Evolutionary conservation across 2,797 vertebrate species (phyloP).

Genomic region (Selene dorsalis): DNA sequence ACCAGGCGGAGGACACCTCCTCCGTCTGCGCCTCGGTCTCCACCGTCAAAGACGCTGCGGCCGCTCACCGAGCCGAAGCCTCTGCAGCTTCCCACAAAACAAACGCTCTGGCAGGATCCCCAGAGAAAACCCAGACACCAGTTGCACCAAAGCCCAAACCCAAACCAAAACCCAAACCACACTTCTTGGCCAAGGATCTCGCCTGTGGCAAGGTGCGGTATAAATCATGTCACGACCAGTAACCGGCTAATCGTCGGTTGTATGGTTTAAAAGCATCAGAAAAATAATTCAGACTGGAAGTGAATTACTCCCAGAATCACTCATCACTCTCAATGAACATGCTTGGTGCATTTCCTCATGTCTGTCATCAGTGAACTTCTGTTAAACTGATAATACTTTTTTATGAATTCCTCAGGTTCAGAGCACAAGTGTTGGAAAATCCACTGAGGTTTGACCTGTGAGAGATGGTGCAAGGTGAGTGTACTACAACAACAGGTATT

Average conservation of each 20-base stretch:
- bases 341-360: not conserved
- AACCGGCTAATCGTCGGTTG: not conserved
- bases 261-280: not conserved
- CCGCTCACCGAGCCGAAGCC: constrained; percentile 27
- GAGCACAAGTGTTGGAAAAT: constrained; percentile 68
- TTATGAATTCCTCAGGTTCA: constrained; percentile 66
- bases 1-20: constrained; percentile 75
- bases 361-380: not conserved
- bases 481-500: not conserved
- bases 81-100: constrained; percentile 32
- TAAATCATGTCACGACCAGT: not conserved
- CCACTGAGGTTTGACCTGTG: constrained; percentile 82
- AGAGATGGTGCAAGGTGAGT: constrained; percentile 43
- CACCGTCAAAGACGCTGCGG: constrained; percentile 56
- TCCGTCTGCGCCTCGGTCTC: constrained; percentile 60
- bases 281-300: constrained; percentile 3
- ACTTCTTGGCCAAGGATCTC: constrained; percentile 47
- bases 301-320: not conserved
- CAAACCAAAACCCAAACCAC: constrained; percentile 53
- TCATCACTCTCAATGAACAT: not conserved
- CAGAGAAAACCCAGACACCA: constrained; percentile 45
- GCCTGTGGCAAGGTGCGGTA: constrained; percentile 67
- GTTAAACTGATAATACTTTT: constrained; percentile 1
- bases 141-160: constrained; percentile 50
- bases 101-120: constrained; percentile 24